These are phyloP conservation scores for Wasmannia auropunctata DNA, from an alignment of 1,140 invertebrate genomes.

Conservation along the genomic window DNA sequence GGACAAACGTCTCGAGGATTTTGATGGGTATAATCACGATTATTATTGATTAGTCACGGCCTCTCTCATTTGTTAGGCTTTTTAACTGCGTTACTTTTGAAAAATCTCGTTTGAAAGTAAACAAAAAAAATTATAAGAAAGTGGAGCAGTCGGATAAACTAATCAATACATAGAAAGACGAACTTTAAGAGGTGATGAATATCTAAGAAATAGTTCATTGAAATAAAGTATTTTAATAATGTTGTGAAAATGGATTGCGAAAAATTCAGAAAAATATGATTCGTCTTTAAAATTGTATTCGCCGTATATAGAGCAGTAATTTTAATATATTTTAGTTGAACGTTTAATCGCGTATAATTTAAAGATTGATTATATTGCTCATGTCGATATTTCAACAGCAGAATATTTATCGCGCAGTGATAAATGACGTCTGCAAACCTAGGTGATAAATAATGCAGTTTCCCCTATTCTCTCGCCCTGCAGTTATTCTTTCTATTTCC, in stretches of 20 bases:
- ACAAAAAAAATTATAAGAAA: not conserved
- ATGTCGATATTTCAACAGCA: not conserved
- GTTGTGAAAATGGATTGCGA: not conserved
- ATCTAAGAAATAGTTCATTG: not conserved
- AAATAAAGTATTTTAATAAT: not conserved
- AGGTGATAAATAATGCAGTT: slow-evolving; percentile 49
- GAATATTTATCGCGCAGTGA: slow-evolving; percentile 48
- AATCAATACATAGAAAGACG: no score
- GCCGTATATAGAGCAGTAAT: not conserved
- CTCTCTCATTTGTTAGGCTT: not conserved
- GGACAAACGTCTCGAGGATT: slow-evolving; percentile 32
- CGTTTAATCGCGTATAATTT: not conserved
- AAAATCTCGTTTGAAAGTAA: not conserved
- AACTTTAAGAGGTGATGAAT: not conserved
- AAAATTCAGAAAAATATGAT: not conserved
- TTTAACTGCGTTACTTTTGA: not conserved
- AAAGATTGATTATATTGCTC: slow-evolving; percentile 1
- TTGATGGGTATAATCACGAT: slow-evolving; percentile 22
- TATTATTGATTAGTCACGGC: slow-evolving; percentile 45
- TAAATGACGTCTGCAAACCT: slow-evolving; percentile 42
- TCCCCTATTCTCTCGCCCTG: slow-evolving; percentile 34
- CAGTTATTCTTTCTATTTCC: slow-evolving; percentile 50
- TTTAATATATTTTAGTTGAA: not conserved
- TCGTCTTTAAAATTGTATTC: not conserved
- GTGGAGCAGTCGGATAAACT: not conserved